Evolutionary conservation across 2,888 invertebrate species (phyloP), one percentile per base, ranked within the genome.

Genomic region (Sympetrum striolatum): DNA sequence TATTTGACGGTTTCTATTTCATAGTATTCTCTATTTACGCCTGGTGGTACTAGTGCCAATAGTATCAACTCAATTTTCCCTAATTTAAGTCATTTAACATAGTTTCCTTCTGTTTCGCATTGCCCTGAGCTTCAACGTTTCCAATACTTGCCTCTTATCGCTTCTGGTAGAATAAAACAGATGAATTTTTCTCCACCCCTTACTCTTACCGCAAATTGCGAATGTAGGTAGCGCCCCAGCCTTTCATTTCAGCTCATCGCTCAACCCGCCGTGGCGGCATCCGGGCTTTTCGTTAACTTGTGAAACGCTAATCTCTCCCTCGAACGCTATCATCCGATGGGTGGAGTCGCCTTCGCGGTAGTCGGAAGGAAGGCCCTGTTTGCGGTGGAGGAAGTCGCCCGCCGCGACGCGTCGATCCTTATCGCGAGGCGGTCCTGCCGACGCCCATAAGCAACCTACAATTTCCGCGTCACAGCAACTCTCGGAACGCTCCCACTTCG

Each of bases 351-450:
- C 22, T 37, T 37, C 58, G 60, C 86, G 60, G 86, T 86, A 86
- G 86, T 82, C 82, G 35, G 22, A 82, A 31, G 82, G 64, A 64
- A 64, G 8, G 64, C 8, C n/a, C 64, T 25, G 64, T 31, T 25
- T 73, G 73, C 31, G 86, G 22, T n/a, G n/a, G 60, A 31, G 86
- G 86, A 86, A 86, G 86, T 86, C 35, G 60, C 86, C 86, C 86
- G 39, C 86, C 60, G 60, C 37, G 86, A 86, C 86, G 86, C 86
- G 12, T 35, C 58, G 86, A 86, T 86, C 86, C 58, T 39, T 86
- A 86, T 86, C 86, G 58, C 18, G 35, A 82, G 58, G 14, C 35
- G 53, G 58, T 58, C 82, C 25, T 35, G 82, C 2, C 82, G 82
- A 82, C 82, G 82, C 82, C 82, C 82, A 58, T 35, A 35, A 10